These are phyloP conservation scores for Smutsia temminckii DNA, from an alignment of 2,797 vertebrate genomes.

Conservation along the genomic window DNA sequence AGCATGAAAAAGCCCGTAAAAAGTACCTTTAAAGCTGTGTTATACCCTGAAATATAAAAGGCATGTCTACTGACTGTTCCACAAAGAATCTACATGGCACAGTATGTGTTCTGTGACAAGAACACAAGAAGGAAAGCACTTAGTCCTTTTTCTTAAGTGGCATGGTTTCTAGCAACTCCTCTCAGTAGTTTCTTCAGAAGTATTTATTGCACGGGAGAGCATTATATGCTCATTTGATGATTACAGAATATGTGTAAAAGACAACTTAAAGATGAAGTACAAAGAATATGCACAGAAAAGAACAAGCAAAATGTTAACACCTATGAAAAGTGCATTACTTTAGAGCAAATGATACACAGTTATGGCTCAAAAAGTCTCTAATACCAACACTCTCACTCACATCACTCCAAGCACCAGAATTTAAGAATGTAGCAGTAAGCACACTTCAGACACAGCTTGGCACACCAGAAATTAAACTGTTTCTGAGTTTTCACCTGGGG, in stretches of 20 bases:
- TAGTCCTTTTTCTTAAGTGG: background rate
- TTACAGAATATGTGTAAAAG: background rate
- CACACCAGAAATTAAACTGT: background rate
- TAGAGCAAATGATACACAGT: background rate
- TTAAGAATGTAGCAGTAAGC: background rate
- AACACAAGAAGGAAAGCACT: background rate
- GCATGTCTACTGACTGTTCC: background rate
- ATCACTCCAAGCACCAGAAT: background rate
- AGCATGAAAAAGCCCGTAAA: background rate
- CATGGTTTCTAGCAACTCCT: background rate
- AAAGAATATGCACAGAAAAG: background rate
- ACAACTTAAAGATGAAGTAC: background rate
- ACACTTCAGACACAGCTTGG: background rate
- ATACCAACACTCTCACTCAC: background rate
- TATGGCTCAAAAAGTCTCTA: background rate
- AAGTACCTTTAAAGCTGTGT: background rate
- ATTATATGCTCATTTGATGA: background rate
- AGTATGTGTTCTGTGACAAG: background rate
- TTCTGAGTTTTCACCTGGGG: background rate
- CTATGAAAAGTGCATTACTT: background rate
- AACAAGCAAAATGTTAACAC: background rate
- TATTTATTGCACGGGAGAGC: background rate
- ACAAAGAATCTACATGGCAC: background rate
- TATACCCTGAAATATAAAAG: background rate
- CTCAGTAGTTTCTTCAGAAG: background rate